Conservation (phyloP, 2,113 vertebrate species). For the Proterorhinus semilunaris region DNA sequence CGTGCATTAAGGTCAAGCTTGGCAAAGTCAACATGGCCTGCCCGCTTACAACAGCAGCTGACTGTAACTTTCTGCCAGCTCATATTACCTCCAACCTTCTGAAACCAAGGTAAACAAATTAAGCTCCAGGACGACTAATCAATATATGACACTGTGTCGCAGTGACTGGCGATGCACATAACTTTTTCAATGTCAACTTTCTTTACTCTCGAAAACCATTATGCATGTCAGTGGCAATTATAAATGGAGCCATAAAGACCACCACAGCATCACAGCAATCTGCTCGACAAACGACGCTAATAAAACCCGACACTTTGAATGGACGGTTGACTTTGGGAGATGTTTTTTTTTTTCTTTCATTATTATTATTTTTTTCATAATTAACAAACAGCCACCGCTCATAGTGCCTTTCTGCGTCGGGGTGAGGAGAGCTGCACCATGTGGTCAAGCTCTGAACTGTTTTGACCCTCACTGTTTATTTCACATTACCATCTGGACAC, state of each 20-base stretch:
- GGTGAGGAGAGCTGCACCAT: constrained; percentile 34
- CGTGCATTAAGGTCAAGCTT: constrained; percentile 54
- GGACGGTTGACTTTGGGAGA: not conserved
- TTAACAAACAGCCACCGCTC: constrained; percentile 7
- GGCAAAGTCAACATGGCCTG: constrained; percentile 54
- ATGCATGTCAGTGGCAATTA: not conserved
- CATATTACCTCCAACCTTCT: not conserved
- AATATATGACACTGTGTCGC: not conserved
- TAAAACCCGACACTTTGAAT: constrained; percentile 7
- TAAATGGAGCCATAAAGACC: constrained; percentile 6
- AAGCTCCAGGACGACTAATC: not conserved
- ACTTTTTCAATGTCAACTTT: constrained; percentile 1
- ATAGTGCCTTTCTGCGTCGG: constrained; percentile 24
- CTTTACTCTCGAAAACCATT: not conserved
- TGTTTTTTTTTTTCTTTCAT: constrained; percentile 8
- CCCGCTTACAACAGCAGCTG: constrained; percentile 36
- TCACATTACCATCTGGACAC: constrained; percentile 68
- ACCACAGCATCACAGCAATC: not conserved
- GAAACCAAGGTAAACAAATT: constrained; percentile 3
- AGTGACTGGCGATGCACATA: not conserved
- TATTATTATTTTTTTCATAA: not conserved
- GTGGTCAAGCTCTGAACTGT: constrained; percentile 49
- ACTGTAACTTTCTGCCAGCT: constrained; percentile 28
- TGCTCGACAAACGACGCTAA: constrained; percentile 3
- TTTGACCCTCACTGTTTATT: constrained; percentile 64